Conservation (phyloP, 2,888 invertebrate genomes). For the Clostera curtula region DNA sequence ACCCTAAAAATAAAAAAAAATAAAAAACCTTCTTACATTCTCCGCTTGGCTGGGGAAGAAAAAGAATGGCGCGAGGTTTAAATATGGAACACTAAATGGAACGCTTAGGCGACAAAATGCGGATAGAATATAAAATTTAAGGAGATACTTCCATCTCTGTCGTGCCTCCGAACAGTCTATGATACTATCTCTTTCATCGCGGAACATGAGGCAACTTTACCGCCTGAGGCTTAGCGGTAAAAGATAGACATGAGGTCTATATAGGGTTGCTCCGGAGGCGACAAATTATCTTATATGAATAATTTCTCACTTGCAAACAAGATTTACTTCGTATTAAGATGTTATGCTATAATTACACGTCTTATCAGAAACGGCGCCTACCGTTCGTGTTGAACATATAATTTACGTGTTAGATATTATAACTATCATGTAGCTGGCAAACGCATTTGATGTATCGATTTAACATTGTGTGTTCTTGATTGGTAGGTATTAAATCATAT, state of each 20-base stretch:
- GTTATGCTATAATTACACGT: slow-evolving; percentile 43
- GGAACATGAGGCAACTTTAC: slow-evolving; percentile 59
- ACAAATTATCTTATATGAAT: slow-evolving; percentile 45
- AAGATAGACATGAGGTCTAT: slow-evolving; percentile 64
- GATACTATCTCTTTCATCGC: slow-evolving; percentile 39
- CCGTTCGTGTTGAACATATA: slow-evolving; percentile 14
- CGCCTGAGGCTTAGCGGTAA: slow-evolving; percentile 72
- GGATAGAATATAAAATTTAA: slow-evolving; percentile 75
- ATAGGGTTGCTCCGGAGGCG: slow-evolving; percentile 53
- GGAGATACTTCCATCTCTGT: slow-evolving; percentile 50
- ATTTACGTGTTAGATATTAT: slow-evolving; percentile 18
- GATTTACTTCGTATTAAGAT: slow-evolving; percentile 40
- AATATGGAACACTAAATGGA: slow-evolving; percentile 75
- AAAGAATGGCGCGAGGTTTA: slow-evolving; percentile 67
- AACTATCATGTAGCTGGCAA: too few species aligned
- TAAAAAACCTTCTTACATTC: slow-evolving; percentile 60
- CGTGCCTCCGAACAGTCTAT: slow-evolving; percentile 24
- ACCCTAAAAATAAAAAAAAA: slow-evolving; percentile 55
- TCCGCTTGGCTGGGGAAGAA: slow-evolving; percentile 54
- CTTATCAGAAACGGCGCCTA: slow-evolving; percentile 33
- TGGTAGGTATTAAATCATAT: too few species aligned
- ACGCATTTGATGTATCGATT: too few species aligned
- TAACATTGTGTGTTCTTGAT: too few species aligned
- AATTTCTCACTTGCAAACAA: slow-evolving; percentile 45
- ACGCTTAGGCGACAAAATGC: slow-evolving; percentile 75